phyloP scores from a whole-genome alignment of 2,113 vertebrate genomes.

The Onychostruthus taczanowskii region DNA sequence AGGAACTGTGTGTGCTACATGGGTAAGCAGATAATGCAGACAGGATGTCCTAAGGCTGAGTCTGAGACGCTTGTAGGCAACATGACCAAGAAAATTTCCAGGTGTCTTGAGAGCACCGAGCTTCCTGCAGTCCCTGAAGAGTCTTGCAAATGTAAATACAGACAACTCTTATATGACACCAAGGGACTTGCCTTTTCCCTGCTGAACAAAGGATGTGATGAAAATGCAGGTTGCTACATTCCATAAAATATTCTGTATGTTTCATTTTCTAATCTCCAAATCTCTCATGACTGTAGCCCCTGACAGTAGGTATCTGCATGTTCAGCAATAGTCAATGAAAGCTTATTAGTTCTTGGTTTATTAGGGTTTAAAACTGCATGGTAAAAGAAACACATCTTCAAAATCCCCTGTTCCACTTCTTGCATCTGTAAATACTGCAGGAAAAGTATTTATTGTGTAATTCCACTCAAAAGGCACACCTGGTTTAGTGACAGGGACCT shows the following conservation, averaged over 20 bases:
- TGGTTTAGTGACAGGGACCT: neutral
- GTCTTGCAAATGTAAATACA: neutral
- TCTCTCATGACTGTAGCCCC: neutral
- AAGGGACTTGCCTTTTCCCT: neutral
- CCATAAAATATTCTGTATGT: neutral
- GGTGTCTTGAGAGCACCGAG: fast-evolving
- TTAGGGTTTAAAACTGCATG: neutral
- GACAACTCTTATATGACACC: neutral
- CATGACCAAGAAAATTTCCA: neutral
- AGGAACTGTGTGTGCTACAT: fast-evolving
- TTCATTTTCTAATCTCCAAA: neutral
- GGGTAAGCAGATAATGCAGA: neutral
- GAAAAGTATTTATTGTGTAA: neutral
- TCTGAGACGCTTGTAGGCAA: neutral
- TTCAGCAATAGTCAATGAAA: neutral
- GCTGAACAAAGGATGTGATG: neutral
- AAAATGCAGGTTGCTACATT: neutral
- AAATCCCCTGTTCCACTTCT: neutral
- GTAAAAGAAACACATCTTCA: neutral
- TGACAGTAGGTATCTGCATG: neutral
- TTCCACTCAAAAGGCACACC: neutral
- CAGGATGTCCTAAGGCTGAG: neutral
- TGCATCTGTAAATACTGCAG: neutral
- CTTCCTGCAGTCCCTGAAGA: neutral
- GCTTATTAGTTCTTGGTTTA: neutral